phyloP scores from a whole-genome alignment of 2,888 invertebrate species.

The Ischnus inquisitorius region DNA sequence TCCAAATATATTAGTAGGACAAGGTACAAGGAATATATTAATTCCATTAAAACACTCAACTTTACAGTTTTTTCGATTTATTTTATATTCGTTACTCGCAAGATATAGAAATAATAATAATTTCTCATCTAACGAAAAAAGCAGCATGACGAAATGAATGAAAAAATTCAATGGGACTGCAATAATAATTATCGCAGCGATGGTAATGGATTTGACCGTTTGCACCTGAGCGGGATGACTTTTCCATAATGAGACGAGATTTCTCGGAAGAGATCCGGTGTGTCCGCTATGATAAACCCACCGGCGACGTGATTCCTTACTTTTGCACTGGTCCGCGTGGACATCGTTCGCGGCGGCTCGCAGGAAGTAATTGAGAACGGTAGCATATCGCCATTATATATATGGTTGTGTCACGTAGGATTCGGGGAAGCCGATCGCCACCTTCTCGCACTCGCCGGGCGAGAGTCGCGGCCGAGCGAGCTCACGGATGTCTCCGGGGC shows the following conservation, averaged over 20 bases:
- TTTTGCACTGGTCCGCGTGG: constrained; percentile 35
- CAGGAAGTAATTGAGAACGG: constrained; percentile 67
- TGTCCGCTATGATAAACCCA: constrained; percentile 68
- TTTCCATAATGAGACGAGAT: constrained; percentile 56
- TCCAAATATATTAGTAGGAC: too few relatives aligned
- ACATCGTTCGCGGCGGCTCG: constrained; percentile 49
- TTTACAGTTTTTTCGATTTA: background rate
- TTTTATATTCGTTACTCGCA: too few relatives aligned
- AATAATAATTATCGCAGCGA: background rate
- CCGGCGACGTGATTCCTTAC: constrained; percentile 45
- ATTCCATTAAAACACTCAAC: background rate
- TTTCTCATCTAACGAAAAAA: too few relatives aligned
- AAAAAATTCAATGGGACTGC: too few relatives aligned
- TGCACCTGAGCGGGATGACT: constrained; percentile 45
- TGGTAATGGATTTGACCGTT: constrained; percentile 4
- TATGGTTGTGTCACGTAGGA: constrained; percentile 68
- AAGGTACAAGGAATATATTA: too few relatives aligned
- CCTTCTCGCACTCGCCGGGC: constrained; percentile 1
- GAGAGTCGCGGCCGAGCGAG: constrained; percentile 42
- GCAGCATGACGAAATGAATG: too few relatives aligned
- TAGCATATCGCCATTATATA: constrained; percentile 61
- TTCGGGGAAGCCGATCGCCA: constrained; percentile 66
- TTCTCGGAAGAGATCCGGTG: constrained; percentile 57
- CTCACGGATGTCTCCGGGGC: constrained; percentile 55
- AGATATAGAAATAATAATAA: too few relatives aligned